phyloP scores from a whole-genome alignment of 2,888 invertebrate genomes.

The Lepidocyrtinus sp. region DNA sequence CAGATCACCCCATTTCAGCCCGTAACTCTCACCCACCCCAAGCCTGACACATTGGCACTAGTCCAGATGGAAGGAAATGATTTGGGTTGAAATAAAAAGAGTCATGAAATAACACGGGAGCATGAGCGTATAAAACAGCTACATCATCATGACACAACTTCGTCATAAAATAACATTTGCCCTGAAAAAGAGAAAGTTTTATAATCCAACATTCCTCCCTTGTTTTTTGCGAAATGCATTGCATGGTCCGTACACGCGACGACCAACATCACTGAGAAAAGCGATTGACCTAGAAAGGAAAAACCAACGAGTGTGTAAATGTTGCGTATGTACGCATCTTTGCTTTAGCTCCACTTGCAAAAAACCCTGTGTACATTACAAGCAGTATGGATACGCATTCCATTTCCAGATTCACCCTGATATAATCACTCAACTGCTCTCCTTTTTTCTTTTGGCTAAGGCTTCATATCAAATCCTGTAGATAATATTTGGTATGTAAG shows the following conservation, averaged over 20 bases:
- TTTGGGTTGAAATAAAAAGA: not conserved
- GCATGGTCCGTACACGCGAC: conserved; percentile 49
- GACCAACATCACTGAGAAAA: conserved; percentile 60
- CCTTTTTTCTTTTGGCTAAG: not conserved
- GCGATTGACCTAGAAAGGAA: conserved; percentile 60
- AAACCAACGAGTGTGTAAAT: conserved; percentile 17
- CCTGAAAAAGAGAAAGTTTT: conserved; percentile 1
- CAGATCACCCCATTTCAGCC: not conserved
- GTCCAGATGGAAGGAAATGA: conserved; percentile 53
- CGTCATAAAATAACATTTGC: conserved; percentile 6
- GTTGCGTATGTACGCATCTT: conserved; percentile 17
- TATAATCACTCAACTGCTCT: not conserved
- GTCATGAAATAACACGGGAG: not conserved
- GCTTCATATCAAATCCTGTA: too few species aligned
- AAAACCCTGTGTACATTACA: not conserved
- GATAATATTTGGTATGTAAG: too few species aligned
- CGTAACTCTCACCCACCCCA: conserved; percentile 16
- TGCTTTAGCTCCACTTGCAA: not conserved
- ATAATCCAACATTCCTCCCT: not conserved
- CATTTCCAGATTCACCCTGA: not conserved
- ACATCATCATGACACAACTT: not conserved
- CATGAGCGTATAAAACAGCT: not conserved
- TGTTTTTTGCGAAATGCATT: conserved; percentile 4
- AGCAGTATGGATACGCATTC: not conserved
- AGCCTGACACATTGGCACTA: conserved; percentile 36